Conservation (phyloP, 2,113 vertebrate genomes). For the Ceratotherium simum region DNA sequence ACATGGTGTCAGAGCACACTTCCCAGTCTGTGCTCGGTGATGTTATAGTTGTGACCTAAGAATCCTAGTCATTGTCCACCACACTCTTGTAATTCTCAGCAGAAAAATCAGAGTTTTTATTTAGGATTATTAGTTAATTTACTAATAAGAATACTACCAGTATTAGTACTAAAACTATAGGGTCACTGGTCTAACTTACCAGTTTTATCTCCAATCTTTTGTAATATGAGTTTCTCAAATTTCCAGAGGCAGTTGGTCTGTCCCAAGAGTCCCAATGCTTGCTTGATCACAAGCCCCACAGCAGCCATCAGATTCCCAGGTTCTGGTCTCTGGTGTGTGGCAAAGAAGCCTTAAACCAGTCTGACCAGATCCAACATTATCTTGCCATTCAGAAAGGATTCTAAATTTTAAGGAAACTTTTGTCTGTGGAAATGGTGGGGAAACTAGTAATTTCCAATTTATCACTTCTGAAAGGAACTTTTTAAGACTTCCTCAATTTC, state of each 20-base stretch:
- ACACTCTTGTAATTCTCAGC: background rate
- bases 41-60: background rate
- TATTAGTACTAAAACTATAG: background rate
- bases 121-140: background rate
- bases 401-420: constrained; percentile 9
- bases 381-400: background rate
- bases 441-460: background rate
- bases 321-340: background rate
- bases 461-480: background rate
- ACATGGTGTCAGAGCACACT: background rate
- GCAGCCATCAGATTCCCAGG: background rate
- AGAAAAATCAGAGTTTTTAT: background rate
- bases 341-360: background rate
- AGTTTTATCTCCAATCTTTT: background rate
- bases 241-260: background rate
- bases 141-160: background rate
- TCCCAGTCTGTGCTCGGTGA: background rate
- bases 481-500: background rate
- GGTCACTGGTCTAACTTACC: background rate
- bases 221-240: background rate
- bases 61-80: background rate
- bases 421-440: background rate
- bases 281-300: background rate
- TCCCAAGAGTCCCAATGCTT: background rate
- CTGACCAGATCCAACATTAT: background rate